Percentiles rank a stretch among this genome's conserved stretches.
Conservation (phyloP, 2,888 invertebrate genomes). For the Chirona hameri region DNA sequence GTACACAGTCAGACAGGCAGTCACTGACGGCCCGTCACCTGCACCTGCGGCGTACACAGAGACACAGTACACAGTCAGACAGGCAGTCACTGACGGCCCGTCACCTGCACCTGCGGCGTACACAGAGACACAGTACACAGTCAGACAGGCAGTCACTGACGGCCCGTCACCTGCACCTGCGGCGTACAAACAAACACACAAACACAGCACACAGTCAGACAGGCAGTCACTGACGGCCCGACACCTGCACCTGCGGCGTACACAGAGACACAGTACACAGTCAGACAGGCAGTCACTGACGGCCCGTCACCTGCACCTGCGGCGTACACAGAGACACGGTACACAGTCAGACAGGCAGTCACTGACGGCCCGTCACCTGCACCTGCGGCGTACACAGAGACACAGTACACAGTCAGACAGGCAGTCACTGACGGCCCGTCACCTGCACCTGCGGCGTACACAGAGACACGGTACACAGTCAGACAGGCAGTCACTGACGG, state of each 20-base stretch:
- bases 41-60: conserved; percentile 54
- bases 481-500: conserved; percentile 73
- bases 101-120: conserved; percentile 63
- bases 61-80: conserved; percentile 78
- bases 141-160: conserved; percentile 49
- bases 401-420: too few relatives aligned
- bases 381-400: conserved; percentile 51
- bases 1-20: too few relatives aligned
- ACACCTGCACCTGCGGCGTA: conserved; percentile 63
- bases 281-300: conserved; percentile 49
- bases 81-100: conserved; percentile 70
- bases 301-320: conserved; percentile 69
- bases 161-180: conserved; percentile 69
- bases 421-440: conserved; percentile 57
- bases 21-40: conserved; percentile 65
- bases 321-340: too few relatives aligned
- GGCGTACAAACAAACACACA: too few relatives aligned
- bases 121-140: too few relatives aligned
- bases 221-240: conserved; percentile 70
- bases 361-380: conserved; percentile 66
- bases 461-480: conserved; percentile 55
- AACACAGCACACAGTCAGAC: conserved; percentile 64
- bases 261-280: too few relatives aligned
- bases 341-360: conserved; percentile 80
- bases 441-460: conserved; percentile 62